Percentiles rank a stretch among this genome's conserved stretches.
Evolutionary conservation across 2,113 vertebrate species (phyloP).

Genomic region (Felis chaus): DNA sequence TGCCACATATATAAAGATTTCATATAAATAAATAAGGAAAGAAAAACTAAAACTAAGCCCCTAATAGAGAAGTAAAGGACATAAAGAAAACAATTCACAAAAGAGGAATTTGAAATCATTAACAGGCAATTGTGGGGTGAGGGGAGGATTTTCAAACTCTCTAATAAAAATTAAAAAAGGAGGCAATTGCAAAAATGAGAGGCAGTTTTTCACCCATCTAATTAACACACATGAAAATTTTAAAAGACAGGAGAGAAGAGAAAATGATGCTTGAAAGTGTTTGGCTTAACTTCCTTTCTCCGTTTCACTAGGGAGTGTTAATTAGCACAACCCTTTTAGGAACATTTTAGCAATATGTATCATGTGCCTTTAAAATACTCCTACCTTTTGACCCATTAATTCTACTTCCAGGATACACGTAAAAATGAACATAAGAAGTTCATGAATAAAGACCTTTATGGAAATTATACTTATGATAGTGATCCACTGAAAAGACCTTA

Average conservation of each 20-base stretch:
- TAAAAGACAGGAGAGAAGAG: slow-evolving; percentile 47
- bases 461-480: not conserved
- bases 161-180: slow-evolving; percentile 36
- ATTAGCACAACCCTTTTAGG: slow-evolving; percentile 59
- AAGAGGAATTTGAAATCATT: slow-evolving; percentile 19
- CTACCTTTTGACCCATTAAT: slow-evolving; percentile 46
- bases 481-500: not conserved
- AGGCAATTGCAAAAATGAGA: not conserved
- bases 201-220: slow-evolving; percentile 44
- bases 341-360: slow-evolving; percentile 46
- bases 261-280: slow-evolving; percentile 60
- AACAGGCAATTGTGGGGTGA: not conserved
- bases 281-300: slow-evolving; percentile 58
- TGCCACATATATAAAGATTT: not conserved
- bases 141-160: not conserved
- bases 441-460: not conserved
- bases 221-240: slow-evolving; percentile 70
- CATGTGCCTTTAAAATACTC: slow-evolving; percentile 27
- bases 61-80: not conserved
- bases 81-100: not conserved
- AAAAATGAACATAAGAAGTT: slow-evolving; percentile 27
- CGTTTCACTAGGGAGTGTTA: slow-evolving; percentile 46
- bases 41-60: not conserved
- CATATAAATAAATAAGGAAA: not conserved
- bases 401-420: slow-evolving; percentile 41